phyloP scores from a whole-genome alignment of 2,888 invertebrate species.

The Phorcus lineatus region DNA sequence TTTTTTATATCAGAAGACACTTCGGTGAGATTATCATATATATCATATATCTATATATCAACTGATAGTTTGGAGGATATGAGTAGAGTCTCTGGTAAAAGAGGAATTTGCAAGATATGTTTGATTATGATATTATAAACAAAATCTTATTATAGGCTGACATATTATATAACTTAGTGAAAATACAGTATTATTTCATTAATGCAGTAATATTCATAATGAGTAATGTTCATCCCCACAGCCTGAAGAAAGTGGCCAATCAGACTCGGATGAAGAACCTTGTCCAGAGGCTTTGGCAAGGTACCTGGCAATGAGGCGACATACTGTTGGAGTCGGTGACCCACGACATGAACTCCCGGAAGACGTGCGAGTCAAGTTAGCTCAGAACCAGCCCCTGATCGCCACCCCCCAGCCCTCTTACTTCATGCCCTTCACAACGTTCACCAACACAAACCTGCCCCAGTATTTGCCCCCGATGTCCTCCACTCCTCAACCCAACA shows the following conservation, averaged over 20 bases:
- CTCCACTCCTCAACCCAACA: conserved; percentile 81
- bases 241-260: conserved; percentile 61
- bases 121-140: too few species aligned
- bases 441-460: conserved; percentile 89
- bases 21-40: too few species aligned
- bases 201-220: too few species aligned
- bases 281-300: conserved; percentile 75
- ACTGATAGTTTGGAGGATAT: background rate
- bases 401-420: conserved; percentile 65
- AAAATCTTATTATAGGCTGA: too few species aligned
- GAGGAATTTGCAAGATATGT: too few species aligned
- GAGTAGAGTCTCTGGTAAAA: background rate
- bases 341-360: conserved; percentile 85
- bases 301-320: conserved; percentile 84
- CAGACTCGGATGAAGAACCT: conserved; percentile 76
- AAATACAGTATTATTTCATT: too few species aligned
- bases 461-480: conserved; percentile 82
- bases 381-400: conserved; percentile 68
- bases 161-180: too few species aligned
- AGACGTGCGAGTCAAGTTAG: conserved; percentile 68
- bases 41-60: background rate
- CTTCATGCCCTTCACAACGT: conserved; percentile 61
- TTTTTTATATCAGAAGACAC: too few species aligned
- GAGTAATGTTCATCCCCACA: conserved; percentile 31
- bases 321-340: conserved; percentile 94